A percentile compares a stretch with the other conserved stretches of the same genome.
Evolutionary conservation across 2,113 vertebrate species (phyloP).

Genomic region (Thomomys bottae): DNA sequence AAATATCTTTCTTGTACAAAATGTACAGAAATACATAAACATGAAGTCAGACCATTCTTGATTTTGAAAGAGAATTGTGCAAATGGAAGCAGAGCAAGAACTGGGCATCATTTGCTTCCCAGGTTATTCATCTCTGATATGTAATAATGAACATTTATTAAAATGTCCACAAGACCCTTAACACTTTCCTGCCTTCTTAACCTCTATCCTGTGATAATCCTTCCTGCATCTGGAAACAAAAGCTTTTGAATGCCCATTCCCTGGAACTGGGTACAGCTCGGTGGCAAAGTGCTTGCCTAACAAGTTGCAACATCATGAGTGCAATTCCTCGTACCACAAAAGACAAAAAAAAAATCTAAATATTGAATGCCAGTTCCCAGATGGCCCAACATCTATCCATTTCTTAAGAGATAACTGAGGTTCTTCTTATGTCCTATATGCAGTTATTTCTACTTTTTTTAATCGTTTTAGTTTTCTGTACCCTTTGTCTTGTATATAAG

Average conservation of each 20-base stretch:
- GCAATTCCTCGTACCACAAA: no score
- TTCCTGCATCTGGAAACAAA: constrained; percentile 28
- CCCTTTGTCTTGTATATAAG: no score
- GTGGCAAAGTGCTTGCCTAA: no score
- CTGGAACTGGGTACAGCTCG: no score
- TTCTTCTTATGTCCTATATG: no score
- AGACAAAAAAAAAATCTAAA: no score
- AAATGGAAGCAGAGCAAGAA: not conserved
- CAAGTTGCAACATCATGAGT: no score
- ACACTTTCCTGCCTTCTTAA: not conserved
- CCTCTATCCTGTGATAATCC: not conserved
- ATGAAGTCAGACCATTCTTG: not conserved
- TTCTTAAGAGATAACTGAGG: constrained; percentile 27
- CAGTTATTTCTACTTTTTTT: no score
- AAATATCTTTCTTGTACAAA: constrained; percentile 6
- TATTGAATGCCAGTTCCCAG: not conserved
- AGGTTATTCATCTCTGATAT: not conserved
- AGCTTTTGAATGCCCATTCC: not conserved
- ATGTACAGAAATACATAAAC: constrained; percentile 11
- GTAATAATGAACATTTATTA: not conserved
- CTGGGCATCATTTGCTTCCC: not conserved
- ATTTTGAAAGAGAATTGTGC: not conserved
- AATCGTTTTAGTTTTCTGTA: no score
- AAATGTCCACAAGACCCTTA: not conserved
- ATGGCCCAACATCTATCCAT: not conserved